Evolutionary conservation across 2,888 invertebrate species (phyloP).

Genomic region (Sarcophaga variegata): DNA sequence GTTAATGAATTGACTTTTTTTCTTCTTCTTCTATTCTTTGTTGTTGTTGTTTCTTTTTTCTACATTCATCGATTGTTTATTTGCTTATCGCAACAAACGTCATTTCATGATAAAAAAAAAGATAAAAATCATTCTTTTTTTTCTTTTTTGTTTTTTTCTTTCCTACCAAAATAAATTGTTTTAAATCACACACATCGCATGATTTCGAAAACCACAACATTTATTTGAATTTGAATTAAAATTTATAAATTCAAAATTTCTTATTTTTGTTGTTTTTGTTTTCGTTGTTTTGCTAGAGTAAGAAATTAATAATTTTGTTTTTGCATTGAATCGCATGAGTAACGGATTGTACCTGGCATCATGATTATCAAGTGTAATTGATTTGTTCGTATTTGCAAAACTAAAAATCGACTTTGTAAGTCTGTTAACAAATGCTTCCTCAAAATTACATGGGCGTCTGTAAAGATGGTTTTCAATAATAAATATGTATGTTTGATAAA

Average conservation of each 20-base stretch:
- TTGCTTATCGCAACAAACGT: constrained; percentile 66
- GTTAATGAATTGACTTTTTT: constrained; percentile 66
- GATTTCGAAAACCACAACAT: constrained; percentile 47
- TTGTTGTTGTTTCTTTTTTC: constrained; percentile 10
- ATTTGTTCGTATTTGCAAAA: too few relatives aligned
- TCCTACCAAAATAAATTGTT: constrained; percentile 57
- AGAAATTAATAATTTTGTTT: neutral
- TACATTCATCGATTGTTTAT: constrained; percentile 62
- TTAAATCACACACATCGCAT: constrained; percentile 62
- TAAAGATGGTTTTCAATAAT: too few relatives aligned
- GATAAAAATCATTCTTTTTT: constrained; percentile 41
- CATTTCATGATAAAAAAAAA: constrained; percentile 65
- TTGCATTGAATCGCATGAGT: too few relatives aligned
- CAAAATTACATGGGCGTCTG: too few relatives aligned
- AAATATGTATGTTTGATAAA: too few relatives aligned
- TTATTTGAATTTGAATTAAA: constrained; percentile 24
- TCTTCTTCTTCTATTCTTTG: neutral
- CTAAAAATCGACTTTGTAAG: too few relatives aligned
- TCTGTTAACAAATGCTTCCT: too few relatives aligned
- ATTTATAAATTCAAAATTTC: neutral
- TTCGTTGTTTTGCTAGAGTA: constrained; percentile 17
- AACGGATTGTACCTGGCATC: too few relatives aligned
- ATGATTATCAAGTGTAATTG: too few relatives aligned
- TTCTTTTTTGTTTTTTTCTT: neutral
- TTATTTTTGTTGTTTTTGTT: neutral